phyloP scores from a whole-genome alignment of 2,113 vertebrate species.

The Orycteropus afer region DNA sequence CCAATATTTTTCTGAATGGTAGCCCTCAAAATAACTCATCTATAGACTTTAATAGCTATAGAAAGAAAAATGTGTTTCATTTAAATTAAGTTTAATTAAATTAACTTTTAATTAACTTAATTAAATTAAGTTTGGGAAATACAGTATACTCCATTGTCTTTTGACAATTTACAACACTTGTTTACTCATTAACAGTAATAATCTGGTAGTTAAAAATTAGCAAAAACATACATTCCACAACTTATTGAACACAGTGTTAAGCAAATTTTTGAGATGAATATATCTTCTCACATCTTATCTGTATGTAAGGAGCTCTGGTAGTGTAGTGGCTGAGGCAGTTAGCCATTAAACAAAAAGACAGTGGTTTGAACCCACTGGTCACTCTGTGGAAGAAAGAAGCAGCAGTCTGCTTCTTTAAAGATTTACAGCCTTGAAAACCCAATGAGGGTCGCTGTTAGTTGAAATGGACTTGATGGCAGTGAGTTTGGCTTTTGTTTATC shows the following conservation, averaged over 20 bases:
- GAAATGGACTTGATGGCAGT: no score
- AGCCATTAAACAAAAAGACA: no score
- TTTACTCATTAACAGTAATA: background rate
- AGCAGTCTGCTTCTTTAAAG: no score
- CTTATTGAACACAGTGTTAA: background rate
- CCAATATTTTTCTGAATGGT: background rate
- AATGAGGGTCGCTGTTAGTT: no score
- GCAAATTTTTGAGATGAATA: background rate
- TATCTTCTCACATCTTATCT: background rate
- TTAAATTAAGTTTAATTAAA: no score
- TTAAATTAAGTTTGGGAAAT: slow-evolving; percentile 15
- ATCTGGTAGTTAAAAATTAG: background rate
- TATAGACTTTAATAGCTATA: background rate
- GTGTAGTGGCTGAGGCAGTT: no score
- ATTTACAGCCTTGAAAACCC: no score
- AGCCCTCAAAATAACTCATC: background rate
- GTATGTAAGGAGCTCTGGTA: no score
- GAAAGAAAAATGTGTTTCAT: background rate
- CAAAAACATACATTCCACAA: background rate
- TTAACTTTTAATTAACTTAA: no score
- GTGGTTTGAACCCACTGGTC: no score
- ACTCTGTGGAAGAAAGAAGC: no score
- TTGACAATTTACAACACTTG: background rate
- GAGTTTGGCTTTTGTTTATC: no score
- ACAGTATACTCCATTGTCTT: background rate